Conservation (phyloP, 2,888 invertebrate genomes). For the Pterostichus niger region DNA sequence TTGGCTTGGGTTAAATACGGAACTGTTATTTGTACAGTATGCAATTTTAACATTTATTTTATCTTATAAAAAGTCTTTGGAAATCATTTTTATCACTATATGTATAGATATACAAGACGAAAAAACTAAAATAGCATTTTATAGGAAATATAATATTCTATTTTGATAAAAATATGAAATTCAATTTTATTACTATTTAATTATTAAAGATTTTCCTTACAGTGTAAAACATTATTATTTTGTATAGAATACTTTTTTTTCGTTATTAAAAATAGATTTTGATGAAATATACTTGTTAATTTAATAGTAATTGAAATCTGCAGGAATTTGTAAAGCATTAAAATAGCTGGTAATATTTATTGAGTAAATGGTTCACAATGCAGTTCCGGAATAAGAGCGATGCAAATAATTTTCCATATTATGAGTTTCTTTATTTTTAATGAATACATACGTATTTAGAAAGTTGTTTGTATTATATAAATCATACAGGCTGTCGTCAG, state of each 20-base stretch:
- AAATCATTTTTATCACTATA: neutral
- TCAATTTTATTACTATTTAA: neutral
- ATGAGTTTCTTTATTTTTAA: neutral
- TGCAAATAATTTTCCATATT: constrained; percentile 26
- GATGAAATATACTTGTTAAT: neutral
- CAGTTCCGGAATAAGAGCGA: constrained; percentile 39
- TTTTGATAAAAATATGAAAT: constrained; percentile 40
- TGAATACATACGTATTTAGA: constrained; percentile 49
- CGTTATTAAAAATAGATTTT: neutral
- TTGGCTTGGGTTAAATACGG: constrained; percentile 33
- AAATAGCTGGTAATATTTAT: neutral
- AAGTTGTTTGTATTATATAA: constrained; percentile 62
- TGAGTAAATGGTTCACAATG: neutral
- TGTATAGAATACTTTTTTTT: neutral
- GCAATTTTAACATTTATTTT: constrained; percentile 25
- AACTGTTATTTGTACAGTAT: constrained; percentile 47
- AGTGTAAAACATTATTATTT: neutral
- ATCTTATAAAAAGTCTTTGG: neutral
- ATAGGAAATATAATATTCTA: constrained; percentile 25
- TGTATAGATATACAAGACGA: neutral
- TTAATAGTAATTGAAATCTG: constrained; percentile 4
- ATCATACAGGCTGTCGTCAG: neutral
- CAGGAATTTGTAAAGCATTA: neutral
- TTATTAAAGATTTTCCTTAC: neutral
- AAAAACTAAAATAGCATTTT: constrained; percentile 13